Base-by-base conservation (phyloP, 1,140 invertebrate species). In the Belonocnema kinseyi region DNA sequence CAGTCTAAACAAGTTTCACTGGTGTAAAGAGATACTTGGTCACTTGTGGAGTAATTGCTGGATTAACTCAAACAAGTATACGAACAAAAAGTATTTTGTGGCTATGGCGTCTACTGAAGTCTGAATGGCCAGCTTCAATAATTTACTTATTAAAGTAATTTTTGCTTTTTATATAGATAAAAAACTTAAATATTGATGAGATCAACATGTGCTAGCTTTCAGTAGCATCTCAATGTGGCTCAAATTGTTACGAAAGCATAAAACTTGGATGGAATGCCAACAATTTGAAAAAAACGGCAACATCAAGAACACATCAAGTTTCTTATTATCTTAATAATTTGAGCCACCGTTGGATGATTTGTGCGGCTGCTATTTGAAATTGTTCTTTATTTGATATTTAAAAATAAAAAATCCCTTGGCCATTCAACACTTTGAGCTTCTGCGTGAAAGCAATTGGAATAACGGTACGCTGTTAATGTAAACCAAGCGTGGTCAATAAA, bases 11-110 rank as follows among this genome's bases (percentile, higher is more conserved):
- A 73, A 78, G 50, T 73, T 79, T 70, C 46, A 74, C 73, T 50
- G 54, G 75, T 80, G 61, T 75, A 51, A 80, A 83, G 82, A 80
- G 78, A 78, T 77, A 73, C 73, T 58, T 26, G 61, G 26, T 40
- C 26, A 66, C 40, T 66, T 66, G 26, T 16, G 40, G 26, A 66
- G 21, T 40, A 66, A 66, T 66, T 66, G 12, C n/a, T 40, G 33
- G 21, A 66, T 61, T 61, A 61, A 40, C 33, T 61, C 21, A 33
- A 58, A 58, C 21, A 61, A 33, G 58, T 66, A 66, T 13, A 61
- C 21, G 33, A 66, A 21, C 17, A 56, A 56, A 66, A 66, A 40
- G 26, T 33, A 66, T 33, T 66, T 66, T 21, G 26, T 66, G 61
- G 61, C 61, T 66, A 66, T 66, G 61, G 61, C 61, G 11, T 66